A percentile compares a stretch with the other conserved stretches of the same genome.
These are phyloP conservation scores for Stegostoma tigrinum DNA, from an alignment of 2,113 vertebrate genomes.

Conservation along the genomic window DNA sequence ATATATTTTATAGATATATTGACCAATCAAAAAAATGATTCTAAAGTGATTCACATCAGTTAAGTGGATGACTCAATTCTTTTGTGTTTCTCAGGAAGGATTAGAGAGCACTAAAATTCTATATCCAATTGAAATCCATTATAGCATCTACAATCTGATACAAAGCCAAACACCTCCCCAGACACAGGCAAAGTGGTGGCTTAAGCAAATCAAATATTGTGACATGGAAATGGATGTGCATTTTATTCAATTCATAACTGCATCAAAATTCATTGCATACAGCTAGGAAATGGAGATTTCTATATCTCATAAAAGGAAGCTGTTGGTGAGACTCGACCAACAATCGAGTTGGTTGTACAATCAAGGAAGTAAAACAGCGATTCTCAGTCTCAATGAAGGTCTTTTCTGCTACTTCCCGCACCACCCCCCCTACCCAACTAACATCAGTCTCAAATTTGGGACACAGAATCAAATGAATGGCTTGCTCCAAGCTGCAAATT, in stretches of 20 bases:
- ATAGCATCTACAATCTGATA: neutral
- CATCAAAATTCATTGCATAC: neutral
- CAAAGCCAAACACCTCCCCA: neutral
- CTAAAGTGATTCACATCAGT: neutral
- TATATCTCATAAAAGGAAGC: neutral
- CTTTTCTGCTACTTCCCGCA: neutral
- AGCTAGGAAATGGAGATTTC: neutral
- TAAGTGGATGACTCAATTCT: neutral
- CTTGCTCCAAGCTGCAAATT: neutral
- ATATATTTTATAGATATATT: neutral
- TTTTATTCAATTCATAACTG: neutral
- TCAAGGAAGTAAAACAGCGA: neutral
- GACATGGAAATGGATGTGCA: neutral
- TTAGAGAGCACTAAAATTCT: slow-evolving; percentile 21
- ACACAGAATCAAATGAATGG: neutral
- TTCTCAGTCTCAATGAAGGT: neutral
- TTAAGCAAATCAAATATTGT: neutral
- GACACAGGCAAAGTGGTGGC: neutral
- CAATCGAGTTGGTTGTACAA: neutral
- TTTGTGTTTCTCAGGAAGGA: neutral
- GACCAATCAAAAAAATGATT: neutral
- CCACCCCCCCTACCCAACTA: neutral
- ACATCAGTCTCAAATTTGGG: neutral
- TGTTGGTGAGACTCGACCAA: neutral
- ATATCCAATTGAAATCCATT: slow-evolving; percentile 11